Base-by-base conservation (phyloP, 2,113 vertebrate genomes). In the Passer montanus region DNA sequence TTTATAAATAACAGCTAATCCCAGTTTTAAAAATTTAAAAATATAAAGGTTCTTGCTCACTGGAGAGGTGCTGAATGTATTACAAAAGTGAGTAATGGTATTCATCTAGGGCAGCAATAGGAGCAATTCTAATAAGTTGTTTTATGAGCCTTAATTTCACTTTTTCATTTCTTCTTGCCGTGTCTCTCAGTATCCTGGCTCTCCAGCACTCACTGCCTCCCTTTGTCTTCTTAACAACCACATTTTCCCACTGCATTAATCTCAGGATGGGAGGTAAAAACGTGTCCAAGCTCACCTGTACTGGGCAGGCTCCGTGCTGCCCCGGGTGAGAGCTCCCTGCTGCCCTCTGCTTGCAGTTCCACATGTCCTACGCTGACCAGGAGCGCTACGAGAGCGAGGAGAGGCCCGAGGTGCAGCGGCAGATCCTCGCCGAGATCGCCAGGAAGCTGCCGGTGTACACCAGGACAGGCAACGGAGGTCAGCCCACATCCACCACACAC, bases 351-450 rank as follows among this genome's bases (percentile, higher is more conserved):
- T 72, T 97, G 28, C 78, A 99, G 99, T 99, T 99, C 95, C 98
- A 99, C 87, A 98, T 99, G 94, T 99, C 99, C 16, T 99, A 98
- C 56, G 97, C 98, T 15, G 99, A 99, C 97, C 99, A 99, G 87
- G 99, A 99, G 44, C 98, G 98, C 52, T 99, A 99, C 22, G 99
- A 99, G 93, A 98, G 97, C 89, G 99, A 99, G 90, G 99, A 99
- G 84, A 97, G 98, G 75, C 99, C 99, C 3, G 99, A 99, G 79
- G 98, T 97, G 66, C 99, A 99, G 98, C 99, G 99, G 94, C 99
- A 99, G 93, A 99, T 99, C 66, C 98, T 99, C 11, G 69, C 98
- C 3, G 99, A 99, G 46, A 98, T 99, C 26, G 99, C 99, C 10
- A 98, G 98, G 98, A 99, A 98, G 72, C 94, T 99, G 31, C 99